Base-by-base conservation (phyloP, 2,888 invertebrate genomes). In the Drosophila subquinaria region DNA sequence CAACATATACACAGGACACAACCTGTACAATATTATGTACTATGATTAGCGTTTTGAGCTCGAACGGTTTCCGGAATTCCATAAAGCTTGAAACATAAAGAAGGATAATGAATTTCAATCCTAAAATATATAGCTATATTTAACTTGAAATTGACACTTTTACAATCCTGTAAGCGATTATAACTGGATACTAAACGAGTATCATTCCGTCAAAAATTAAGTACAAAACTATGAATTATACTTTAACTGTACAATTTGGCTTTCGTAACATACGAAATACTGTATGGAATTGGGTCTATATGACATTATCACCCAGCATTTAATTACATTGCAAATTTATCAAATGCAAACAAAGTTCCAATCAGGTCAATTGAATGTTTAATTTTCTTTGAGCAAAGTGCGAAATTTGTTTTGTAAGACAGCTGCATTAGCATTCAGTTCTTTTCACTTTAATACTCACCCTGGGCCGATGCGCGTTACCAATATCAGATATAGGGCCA, bases 11-110 rank as follows among this genome's bases (percentile, higher is more conserved):
- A 64, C 92, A 92, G 8, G 82, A 68, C 5, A 88, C 9, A 10
- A 98, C 96, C 95, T 98, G 97, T 53, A 95, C 90, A n/a, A 96
- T 92, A 91, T 98, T 98, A 93, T 98, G 98, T 82, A 94, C 93
- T 68, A 95, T 94, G 76, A 98, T 95, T 36, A 96, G 90, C 2
- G 91, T 93, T 76, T 95, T 95, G 35, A 97, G 92, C 11, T 95
- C 92, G 89, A 94, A 95, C 0, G 98, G 94, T 73, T 94, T 93
- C 59, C 95, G 94, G 80, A 95, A 92, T 86, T 94, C 94, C 97
- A 98, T 98, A 80, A 82, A 84, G n/a, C 92, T 92, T 63, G 9
- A 73, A 77, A 3, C 4, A 60, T 10, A n/a, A n/a, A 56, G 27
- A 48, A 15, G 53, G 20, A 15, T n/a, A 8, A 20, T 23, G 15